Conservation (phyloP, 2,113 vertebrate genomes). For the Microcebus tavaratra region DNA sequence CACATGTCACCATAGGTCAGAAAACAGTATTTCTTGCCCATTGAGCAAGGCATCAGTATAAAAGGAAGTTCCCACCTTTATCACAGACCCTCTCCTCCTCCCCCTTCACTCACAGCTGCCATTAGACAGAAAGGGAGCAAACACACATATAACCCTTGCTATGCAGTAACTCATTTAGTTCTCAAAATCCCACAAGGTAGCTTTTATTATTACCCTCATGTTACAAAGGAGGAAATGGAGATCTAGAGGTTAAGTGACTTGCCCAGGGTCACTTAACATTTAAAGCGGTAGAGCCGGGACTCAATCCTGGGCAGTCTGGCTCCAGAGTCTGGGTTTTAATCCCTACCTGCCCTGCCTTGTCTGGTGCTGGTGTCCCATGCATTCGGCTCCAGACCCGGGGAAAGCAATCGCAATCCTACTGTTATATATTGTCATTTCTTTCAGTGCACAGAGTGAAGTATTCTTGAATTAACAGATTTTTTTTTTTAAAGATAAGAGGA, state of each 20-base stretch:
- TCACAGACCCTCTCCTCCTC: neutral
- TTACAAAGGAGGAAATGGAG: neutral
- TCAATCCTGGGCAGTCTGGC: neutral
- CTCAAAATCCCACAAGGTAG: neutral
- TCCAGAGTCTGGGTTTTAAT: neutral
- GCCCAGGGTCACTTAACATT: neutral
- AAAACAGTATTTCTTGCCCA: conserved; percentile 25
- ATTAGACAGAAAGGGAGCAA: neutral
- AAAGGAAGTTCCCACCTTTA: neutral
- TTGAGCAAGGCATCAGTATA: neutral
- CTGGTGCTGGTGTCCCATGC: neutral
- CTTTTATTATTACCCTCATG: neutral
- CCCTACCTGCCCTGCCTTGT: neutral
- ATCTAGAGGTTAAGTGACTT: neutral
- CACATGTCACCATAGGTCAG: neutral
- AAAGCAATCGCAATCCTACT: conserved; percentile 67
- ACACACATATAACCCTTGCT: neutral
- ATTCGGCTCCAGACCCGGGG: neutral
- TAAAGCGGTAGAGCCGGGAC: neutral
- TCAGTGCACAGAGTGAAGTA: neutral
- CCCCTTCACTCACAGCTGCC: neutral
- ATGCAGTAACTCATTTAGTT: neutral
- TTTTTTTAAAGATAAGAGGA: neutral
- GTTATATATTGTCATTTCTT: conserved; percentile 61
- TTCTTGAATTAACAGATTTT: neutral